Conservation (phyloP, 2,888 invertebrate species). For the Xiphydria camelus region DNA sequence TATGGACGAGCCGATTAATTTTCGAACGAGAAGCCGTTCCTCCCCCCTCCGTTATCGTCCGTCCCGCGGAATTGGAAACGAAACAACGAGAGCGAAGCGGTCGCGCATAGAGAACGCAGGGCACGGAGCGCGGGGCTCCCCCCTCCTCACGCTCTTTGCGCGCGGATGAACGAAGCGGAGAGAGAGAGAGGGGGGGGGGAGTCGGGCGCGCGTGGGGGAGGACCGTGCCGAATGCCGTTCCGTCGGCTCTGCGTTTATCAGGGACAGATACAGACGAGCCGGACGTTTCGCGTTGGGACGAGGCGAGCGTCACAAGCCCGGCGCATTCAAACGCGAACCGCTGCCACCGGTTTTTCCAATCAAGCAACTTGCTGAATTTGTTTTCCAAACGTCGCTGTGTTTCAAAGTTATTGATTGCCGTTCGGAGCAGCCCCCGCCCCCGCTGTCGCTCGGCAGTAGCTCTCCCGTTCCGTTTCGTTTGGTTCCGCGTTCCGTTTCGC, state of each 20-base stretch:
- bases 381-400: slow-evolving; percentile 37
- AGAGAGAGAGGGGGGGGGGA: neutral
- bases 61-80: slow-evolving; percentile 42
- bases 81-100: slow-evolving; percentile 30
- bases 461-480: slow-evolving; percentile 17
- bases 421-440: slow-evolving; percentile 12
- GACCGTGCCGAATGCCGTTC: neutral
- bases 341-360: slow-evolving; percentile 22
- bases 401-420: slow-evolving; percentile 32
- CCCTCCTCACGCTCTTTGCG: too few relatives aligned
- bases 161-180: neutral
- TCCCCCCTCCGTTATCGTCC: slow-evolving; percentile 38
- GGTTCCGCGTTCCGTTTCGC: slow-evolving; percentile 48
- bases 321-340: slow-evolving; percentile 31
- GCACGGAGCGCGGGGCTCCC: slow-evolving; percentile 3
- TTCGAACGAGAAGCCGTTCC: slow-evolving; percentile 48
- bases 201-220: neutral
- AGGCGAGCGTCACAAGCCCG: slow-evolving; percentile 22
- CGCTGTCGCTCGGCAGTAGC: slow-evolving; percentile 14
- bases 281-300: slow-evolving; percentile 14
- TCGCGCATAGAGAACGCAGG: slow-evolving; percentile 1
- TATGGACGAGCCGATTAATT: slow-evolving; percentile 39
- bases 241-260: too few relatives aligned
- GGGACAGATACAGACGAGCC: slow-evolving; percentile 17
- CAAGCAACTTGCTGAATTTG: slow-evolving; percentile 25